These are phyloP conservation scores for Octodonta nipae DNA, from an alignment of 2,888 invertebrate species.

Conservation along the genomic window DNA sequence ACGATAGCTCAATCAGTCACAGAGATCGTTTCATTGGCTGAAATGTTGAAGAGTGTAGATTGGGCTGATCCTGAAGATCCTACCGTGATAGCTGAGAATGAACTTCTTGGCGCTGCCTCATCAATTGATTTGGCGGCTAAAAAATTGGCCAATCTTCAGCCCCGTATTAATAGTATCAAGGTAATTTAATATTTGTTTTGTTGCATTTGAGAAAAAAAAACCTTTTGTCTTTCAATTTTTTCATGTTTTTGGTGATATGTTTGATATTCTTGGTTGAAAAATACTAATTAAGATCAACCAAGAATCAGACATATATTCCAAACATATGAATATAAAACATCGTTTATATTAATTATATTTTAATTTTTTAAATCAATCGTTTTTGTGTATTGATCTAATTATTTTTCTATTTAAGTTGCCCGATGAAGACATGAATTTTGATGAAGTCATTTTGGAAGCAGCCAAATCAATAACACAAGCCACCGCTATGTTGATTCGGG, in stretches of 20 bases:
- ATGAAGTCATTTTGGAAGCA: constrained; percentile 96
- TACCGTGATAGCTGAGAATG: constrained; percentile 94
- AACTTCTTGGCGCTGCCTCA: constrained; percentile 89
- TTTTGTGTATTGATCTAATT: too few species aligned
- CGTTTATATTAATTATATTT: neutral
- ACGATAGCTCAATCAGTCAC: constrained; percentile 85
- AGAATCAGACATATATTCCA: constrained; percentile 99
- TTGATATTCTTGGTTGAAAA: constrained; percentile 99
- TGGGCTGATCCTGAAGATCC: constrained; percentile 96
- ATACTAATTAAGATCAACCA: constrained; percentile 78
- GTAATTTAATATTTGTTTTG: too few species aligned
- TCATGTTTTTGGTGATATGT: too few species aligned
- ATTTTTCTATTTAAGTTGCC: too few species aligned
- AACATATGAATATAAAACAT: constrained; percentile 45
- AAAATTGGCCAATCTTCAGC: constrained; percentile 81
- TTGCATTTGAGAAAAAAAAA: too few species aligned
- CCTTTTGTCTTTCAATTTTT: too few species aligned
- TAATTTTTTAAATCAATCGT: constrained; percentile 45
- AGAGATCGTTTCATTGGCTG: constrained; percentile 82
- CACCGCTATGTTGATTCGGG: constrained; percentile 89
- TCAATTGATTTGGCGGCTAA: constrained; percentile 97
- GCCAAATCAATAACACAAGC: constrained; percentile 96
- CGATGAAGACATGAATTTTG: constrained; percentile 91
- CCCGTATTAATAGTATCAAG: too few species aligned
- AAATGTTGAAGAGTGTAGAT: constrained; percentile 77